Percentiles rank a stretch among this genome's conserved stretches.
Conservation (phyloP, 2,113 vertebrate species). For the Beaufortia kweichowensis region DNA sequence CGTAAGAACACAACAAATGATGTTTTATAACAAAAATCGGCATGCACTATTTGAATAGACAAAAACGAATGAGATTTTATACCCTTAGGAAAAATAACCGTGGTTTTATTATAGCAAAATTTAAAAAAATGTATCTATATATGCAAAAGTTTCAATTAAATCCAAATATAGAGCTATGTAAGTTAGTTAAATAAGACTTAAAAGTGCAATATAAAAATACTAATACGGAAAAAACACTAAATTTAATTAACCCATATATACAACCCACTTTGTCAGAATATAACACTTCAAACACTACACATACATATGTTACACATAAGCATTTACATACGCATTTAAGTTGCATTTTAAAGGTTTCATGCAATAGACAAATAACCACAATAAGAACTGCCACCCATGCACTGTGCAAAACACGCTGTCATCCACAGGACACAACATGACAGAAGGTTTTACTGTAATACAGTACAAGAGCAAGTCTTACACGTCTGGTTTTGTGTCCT, state of each 20-base stretch:
- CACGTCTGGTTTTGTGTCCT: slow-evolving; percentile 97
- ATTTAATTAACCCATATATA: background rate
- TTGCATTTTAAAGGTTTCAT: slow-evolving; percentile 8
- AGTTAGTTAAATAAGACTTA: background rate
- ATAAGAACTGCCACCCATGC: slow-evolving; percentile 14
- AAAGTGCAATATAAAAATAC: slow-evolving; percentile 5
- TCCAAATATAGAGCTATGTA: slow-evolving; percentile 15
- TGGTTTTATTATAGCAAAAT: too few relatives aligned
- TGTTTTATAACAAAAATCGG: too few relatives aligned
- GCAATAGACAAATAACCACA: slow-evolving; percentile 15
- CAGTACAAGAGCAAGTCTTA: slow-evolving; percentile 80
- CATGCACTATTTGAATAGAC: too few relatives aligned
- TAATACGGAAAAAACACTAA: background rate
- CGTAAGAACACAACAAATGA: too few relatives aligned
- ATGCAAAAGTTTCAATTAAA: too few relatives aligned
- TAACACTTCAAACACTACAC: background rate
- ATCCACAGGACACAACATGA: slow-evolving; percentile 18
- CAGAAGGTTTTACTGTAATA: background rate
- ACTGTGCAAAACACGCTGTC: background rate
- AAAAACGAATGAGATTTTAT: too few relatives aligned
- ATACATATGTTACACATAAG: background rate
- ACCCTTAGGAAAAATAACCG: too few relatives aligned
- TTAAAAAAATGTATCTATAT: too few relatives aligned
- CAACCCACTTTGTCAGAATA: slow-evolving; percentile 3
- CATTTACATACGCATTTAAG: background rate